Evolutionary conservation across 2,113 vertebrate genomes (phyloP), one percentile per base, ranked within the genome.

Genomic region (Aspiorhynchus laticeps): DNA sequence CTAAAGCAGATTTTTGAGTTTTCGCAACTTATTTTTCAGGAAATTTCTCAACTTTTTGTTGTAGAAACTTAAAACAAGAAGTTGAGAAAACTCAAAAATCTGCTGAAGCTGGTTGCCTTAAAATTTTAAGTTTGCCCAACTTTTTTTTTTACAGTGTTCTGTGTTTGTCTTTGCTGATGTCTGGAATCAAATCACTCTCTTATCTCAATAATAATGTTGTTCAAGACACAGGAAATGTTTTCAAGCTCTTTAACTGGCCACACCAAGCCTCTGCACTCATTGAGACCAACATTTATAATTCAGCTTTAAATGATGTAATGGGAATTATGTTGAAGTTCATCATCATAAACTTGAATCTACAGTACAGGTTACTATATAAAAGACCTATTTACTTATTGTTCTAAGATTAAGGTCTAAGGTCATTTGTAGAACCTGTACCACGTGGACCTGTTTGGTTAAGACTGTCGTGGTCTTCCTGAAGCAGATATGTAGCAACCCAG

Each of bases 191-290:
- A 53, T 51, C 28, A 26, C 8, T 51, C 11, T 48, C 75, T 78
- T 53, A 78, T 78, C 41, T 78, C 75, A 78, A 78, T 78, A 78
- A 78, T 51, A 78, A 53, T 33, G 46, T 15, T 48, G 43, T n/a
- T 76, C 41, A 76, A 48, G n/a, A 76, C 41, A 76, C 74, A 78
- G 46, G 75, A 53, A 78, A 78, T 78, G 9, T 53, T 78, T 78
- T 48, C 73, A 48, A 76, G 73, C 41, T 76, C n/a, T n/a, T 43
- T 76, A 8, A 53, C 48, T 12, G 48, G 76, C 76, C 28, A 53
- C 76, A 78, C 76, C 76, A 53, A 78, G 76, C 43, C 73, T 48
- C 38, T 14, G 41, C 6, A 3, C 73, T 17, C 19, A 41, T 1
- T 73, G 4, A 41, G 69, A 73, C 24, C 69, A 73, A 41, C 69